Evolutionary conservation across 2,113 vertebrate genomes (phyloP), one percentile per base, ranked within the genome.

Genomic region (Rhinichthys klamathensis): DNA sequence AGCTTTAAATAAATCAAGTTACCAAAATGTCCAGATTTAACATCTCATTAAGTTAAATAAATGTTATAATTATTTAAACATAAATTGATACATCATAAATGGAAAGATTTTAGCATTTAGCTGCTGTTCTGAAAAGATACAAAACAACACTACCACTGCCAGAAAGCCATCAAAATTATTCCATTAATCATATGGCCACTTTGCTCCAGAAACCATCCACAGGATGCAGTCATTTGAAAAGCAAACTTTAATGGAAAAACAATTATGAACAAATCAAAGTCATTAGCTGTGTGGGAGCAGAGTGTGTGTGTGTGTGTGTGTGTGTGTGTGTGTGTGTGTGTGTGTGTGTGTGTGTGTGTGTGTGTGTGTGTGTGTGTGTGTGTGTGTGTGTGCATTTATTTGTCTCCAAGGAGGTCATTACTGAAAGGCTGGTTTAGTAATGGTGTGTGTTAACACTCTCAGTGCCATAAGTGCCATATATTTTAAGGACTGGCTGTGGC

Each of bases 261-360:
- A 91, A 90, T 94, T 90, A 88, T 10, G 6, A 72, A 67, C 90
- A 92, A 92, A 92, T 92, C 91, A 89, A 89, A 90, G 90, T 61
- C 87, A 86, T 82, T 79, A 80, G 74, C 51, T 27, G 75, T 38
- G 32, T 72, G 74, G 51, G 54, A 69, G 41, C 32, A 44, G 87
- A 27, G 38, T 77, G 84, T 49, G 46, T 70, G 58, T 82, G 49
- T 80, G 82, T 70, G 89, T 86, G 27, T 80, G 63, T 83, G 21
- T 54, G 54, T 70, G 58, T 82, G 49, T 80, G 82, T 70, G 89
- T 86, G 38, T 76, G 82, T 54, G 54, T 70, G 58, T 82, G 49
- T 80, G 82, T 70, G 89, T 86, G 38, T 76, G 84, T 54, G 54
- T 70, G 58, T 82, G 49, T 80, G 82, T 70, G 89, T 86, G 84